Conservation (phyloP, 2,888 invertebrate genomes). For the Bembecia ichneumoniformis region DNA sequence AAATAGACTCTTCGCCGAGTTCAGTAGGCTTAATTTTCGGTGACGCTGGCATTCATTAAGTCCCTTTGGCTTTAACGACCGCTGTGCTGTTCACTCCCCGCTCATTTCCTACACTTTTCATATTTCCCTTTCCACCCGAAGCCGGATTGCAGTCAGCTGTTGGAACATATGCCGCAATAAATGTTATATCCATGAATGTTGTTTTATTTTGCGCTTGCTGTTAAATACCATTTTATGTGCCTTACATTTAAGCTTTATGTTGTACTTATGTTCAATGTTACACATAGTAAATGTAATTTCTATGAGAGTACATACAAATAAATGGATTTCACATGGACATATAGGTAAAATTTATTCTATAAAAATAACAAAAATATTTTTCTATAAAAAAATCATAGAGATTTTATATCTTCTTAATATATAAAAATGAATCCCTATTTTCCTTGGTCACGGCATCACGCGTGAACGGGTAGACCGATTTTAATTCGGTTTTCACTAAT, state of each 20-base stretch:
- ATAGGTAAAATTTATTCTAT: too few relatives aligned
- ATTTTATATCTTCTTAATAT: too few relatives aligned
- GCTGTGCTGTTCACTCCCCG: constrained; percentile 34
- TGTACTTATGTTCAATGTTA: constrained; percentile 10
- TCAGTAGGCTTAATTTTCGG: constrained; percentile 26
- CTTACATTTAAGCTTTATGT: constrained; percentile 9
- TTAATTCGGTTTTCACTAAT: too few relatives aligned
- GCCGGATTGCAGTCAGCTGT: constrained; percentile 27
- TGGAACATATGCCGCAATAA: constrained; percentile 49
- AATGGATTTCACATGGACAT: too few relatives aligned
- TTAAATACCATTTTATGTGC: constrained; percentile 17
- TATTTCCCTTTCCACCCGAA: constrained; percentile 33
- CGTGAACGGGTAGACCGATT: too few relatives aligned
- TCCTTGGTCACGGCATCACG: too few relatives aligned
- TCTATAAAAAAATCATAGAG: too few relatives aligned
- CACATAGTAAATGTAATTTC: too few relatives aligned
- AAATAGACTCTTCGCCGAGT: constrained; percentile 23
- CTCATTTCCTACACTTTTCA: constrained; percentile 37
- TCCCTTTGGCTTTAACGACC: constrained; percentile 33
- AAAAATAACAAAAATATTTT: too few relatives aligned
- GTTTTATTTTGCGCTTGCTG: constrained; percentile 61
- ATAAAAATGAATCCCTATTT: too few relatives aligned
- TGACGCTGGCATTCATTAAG: constrained; percentile 16
- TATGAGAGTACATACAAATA: too few relatives aligned
- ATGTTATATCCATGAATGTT: constrained; percentile 51